Evolutionary conservation across 1,140 invertebrate genomes (phyloP), one percentile per base, ranked within the genome.

Genomic region (Steinernema khuongi): DNA sequence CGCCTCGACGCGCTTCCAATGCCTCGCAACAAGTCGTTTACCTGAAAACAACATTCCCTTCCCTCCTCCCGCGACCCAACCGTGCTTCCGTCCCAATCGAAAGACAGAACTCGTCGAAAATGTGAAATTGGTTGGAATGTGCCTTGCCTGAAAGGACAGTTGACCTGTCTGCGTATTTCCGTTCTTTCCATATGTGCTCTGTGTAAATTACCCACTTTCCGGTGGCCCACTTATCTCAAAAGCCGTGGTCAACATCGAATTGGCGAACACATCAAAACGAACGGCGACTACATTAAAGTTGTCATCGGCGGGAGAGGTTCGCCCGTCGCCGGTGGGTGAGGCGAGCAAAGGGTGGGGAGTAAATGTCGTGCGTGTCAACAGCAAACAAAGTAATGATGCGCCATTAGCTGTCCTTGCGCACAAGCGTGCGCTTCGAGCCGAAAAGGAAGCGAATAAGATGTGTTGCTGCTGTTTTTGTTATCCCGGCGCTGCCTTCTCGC

Each of bases 11-110:
- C 79, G 18, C 44, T 80, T 11, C 44, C 77, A 33, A 71, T 80
- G 33, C 30, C 60, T 32, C 67, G 79, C 31, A 79, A 79, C 81
- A 79, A 79, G 44, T 79, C 80, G 29, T 79, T 79, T 70, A 71
- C 78, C 26, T 81, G 71, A 79, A 41, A 41, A 41, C 36, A 41
- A 7, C 36, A 41, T 41, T 41, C n/a, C n/a, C n/a, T 41, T 41
- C 36, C 36, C 36, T 41, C 36, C 36, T 41, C n/a, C 36, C 14
- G 11, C 50, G 14, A 60, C 26, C 50, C n/a, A n/a, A 60, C 50
- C 50, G 4, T 41, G 36, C n/a, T n/a, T n/a, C n/a, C n/a, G n/a
- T n/a, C n/a, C n/a, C n/a, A n/a, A n/a, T n/a, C n/a, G n/a, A n/a
- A n/a, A n/a, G n/a, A n/a, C n/a, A n/a, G n/a, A n/a, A n/a, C n/a